Percentiles rank a stretch among this genome's conserved stretches.
Evolutionary conservation across 2,113 vertebrate species (phyloP).

Genomic region (Neolamprologus longior): DNA sequence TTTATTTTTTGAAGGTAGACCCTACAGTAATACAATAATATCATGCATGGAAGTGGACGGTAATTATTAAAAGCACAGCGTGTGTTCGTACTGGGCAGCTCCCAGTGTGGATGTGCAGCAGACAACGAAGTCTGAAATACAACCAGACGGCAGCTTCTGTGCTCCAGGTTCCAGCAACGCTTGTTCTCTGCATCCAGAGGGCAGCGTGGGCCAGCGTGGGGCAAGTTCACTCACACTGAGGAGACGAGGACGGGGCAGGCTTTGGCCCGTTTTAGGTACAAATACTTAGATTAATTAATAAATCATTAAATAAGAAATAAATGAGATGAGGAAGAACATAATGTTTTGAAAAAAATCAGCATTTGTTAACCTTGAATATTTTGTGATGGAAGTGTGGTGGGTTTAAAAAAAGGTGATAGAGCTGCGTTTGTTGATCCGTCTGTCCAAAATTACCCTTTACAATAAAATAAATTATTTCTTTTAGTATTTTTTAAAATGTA

Average conservation of each 20-base stretch:
- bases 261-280: background rate
- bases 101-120: too few relatives aligned
- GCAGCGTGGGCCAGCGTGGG: background rate
- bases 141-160: background rate
- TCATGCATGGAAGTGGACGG: background rate
- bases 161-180: background rate
- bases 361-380: background rate
- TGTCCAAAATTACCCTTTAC: background rate
- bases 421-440: background rate
- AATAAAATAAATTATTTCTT: fast-evolving
- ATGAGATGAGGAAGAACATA: background rate
- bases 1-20: background rate
- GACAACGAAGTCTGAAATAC: background rate
- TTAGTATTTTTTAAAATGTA: fast-evolving
- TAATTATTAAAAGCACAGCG: background rate
- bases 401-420: background rate
- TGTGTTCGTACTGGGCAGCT: background rate
- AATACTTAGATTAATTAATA: background rate
- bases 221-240: background rate
- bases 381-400: background rate
- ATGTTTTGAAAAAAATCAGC: background rate
- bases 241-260: fast-evolving
- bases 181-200: background rate
- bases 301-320: background rate
- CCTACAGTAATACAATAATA: background rate